Percentiles rank a stretch among this genome's conserved stretches.
Evolutionary conservation across 2,113 vertebrate genomes (phyloP).

Genomic region (Astur gentilis): DNA sequence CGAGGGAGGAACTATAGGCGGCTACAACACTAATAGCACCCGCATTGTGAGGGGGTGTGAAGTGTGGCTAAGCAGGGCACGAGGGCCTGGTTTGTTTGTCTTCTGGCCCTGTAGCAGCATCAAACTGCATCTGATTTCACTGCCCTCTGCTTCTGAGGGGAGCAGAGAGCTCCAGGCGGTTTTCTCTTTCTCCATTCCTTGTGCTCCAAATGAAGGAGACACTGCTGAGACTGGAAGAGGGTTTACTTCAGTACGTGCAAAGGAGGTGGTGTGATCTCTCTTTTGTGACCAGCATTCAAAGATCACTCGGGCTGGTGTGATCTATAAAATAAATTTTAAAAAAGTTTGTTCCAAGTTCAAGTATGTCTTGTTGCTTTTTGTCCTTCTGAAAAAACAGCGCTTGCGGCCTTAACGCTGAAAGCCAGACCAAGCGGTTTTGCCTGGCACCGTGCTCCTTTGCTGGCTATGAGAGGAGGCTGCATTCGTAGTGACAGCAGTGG

Average conservation of each 20-base stretch:
- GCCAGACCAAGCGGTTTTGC: background rate
- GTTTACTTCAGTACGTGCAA: conserved; percentile 19
- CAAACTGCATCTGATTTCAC: conserved; percentile 21
- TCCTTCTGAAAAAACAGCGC: background rate
- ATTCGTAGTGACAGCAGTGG: rapidly evolving
- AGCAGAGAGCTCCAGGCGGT: background rate
- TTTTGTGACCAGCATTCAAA: conserved; percentile 64
- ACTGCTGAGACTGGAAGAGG: conserved; percentile 15
- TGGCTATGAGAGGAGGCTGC: background rate
- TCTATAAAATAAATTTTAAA: conserved; percentile 72
- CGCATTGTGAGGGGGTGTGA: conserved; percentile 8
- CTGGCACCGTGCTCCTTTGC: background rate
- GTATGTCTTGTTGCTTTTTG: background rate
- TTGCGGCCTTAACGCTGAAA: background rate
- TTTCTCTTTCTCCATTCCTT: conserved; percentile 50
- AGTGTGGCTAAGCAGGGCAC: conserved; percentile 19
- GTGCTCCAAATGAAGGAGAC: conserved; percentile 40
- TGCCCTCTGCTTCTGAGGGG: background rate
- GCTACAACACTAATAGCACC: conserved; percentile 47
- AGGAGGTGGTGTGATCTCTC: conserved; percentile 47
- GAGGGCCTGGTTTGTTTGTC: background rate
- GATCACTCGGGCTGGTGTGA: conserved; percentile 63
- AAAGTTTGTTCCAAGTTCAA: conserved; percentile 59
- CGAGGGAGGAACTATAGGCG: background rate
- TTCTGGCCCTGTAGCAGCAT: conserved; percentile 17